Evolutionary conservation across 2,888 invertebrate genomes (phyloP).

Genomic region (Drosophila neotestacea): DNA sequence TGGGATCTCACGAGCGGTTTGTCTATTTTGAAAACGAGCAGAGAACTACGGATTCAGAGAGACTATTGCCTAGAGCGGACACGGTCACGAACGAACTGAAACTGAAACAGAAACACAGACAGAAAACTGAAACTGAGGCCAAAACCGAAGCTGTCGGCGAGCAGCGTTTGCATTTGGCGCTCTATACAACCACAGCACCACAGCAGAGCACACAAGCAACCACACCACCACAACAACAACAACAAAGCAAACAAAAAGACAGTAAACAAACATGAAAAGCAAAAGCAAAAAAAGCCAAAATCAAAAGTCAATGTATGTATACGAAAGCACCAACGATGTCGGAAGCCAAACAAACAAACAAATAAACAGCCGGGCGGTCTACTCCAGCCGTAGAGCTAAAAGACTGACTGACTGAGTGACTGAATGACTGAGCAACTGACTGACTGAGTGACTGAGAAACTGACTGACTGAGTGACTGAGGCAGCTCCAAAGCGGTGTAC

Average conservation of each 20-base stretch:
- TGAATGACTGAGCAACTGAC: too few relatives aligned
- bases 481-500: constrained; percentile 22
- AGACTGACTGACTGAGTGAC: background rate
- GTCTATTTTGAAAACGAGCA: constrained; percentile 28
- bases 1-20: constrained; percentile 12
- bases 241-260: constrained; percentile 57
- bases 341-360: constrained; percentile 72
- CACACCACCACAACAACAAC: constrained; percentile 7
- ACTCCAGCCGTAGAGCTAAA: constrained; percentile 39
- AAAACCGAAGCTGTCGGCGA: constrained; percentile 46
- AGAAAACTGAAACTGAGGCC: constrained; percentile 54
- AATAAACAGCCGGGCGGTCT: constrained; percentile 57
- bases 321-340: constrained; percentile 45
- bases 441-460: background rate
- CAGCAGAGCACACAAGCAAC: constrained; percentile 15
- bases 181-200: constrained; percentile 24
- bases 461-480: background rate
- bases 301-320: constrained; percentile 49
- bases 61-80: constrained; percentile 47
- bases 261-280: constrained; percentile 64
- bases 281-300: constrained; percentile 59
- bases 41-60: constrained; percentile 29
- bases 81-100: constrained; percentile 81
- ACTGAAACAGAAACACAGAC: constrained; percentile 48
- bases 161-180: constrained; percentile 48